phyloP scores from a whole-genome alignment of 2,888 invertebrate genomes.

The Callyntrura guangdongensis region DNA sequence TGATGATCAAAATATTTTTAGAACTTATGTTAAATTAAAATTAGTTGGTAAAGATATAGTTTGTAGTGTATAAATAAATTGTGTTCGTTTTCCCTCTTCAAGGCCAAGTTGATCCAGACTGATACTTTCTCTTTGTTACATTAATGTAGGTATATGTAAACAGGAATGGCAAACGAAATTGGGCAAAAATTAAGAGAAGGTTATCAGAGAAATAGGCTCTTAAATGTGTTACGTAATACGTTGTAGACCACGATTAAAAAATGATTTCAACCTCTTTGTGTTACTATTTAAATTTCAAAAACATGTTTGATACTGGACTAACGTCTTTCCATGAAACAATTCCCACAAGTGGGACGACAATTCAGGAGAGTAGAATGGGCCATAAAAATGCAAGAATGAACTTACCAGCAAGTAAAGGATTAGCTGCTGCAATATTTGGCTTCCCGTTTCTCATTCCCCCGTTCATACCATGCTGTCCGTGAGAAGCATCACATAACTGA shows the following conservation, averaged over 20 bases:
- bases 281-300: too few species aligned
- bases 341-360: too few species aligned
- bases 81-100: slow-evolving; percentile 11
- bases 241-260: too few species aligned
- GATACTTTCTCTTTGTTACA: not conserved
- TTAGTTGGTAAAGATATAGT: not conserved
- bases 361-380: too few species aligned
- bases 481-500: slow-evolving; percentile 83
- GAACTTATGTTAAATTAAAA: not conserved
- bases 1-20: too few species aligned
- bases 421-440: slow-evolving; percentile 90
- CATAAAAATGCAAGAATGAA: slow-evolving; percentile 30
- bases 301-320: too few species aligned
- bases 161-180: not conserved
- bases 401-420: slow-evolving; percentile 94
- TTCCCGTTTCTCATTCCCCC: slow-evolving; percentile 75
- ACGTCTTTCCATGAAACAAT: too few species aligned
- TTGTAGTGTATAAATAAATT: not conserved
- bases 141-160: not conserved
- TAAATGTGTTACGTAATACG: not conserved
- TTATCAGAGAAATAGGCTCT: not conserved
- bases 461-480: slow-evolving; percentile 58
- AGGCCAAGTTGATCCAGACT: not conserved
- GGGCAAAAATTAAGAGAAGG: too few species aligned
- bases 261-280: too few species aligned